Percentiles rank a stretch among this genome's conserved stretches.
phyloP scores from a whole-genome alignment of 2,113 vertebrate species.

The Bolborhynchus lineola region DNA sequence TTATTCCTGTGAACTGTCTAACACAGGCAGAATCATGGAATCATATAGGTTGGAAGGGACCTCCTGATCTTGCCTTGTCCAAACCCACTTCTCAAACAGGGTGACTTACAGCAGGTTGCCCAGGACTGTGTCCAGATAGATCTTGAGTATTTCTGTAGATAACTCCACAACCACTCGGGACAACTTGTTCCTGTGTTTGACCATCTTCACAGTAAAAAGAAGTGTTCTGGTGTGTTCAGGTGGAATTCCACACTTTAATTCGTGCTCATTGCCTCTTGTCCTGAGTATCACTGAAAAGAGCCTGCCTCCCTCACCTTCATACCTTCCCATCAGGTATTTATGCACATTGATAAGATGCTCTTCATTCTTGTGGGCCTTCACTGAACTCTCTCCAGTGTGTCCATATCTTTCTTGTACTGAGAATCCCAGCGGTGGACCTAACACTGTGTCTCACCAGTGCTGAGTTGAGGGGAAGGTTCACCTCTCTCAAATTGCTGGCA shows the following conservation, averaged over 20 bases:
- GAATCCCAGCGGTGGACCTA: background rate
- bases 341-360: background rate
- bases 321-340: background rate
- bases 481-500: background rate
- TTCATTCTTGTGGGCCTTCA: background rate
- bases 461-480: background rate
- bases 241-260: background rate
- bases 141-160: background rate
- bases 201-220: background rate
- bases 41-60: background rate
- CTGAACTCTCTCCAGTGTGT: background rate
- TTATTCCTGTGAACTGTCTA: background rate
- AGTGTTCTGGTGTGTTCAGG: background rate
- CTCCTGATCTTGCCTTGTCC: background rate
- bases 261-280: background rate
- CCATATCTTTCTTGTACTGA: background rate
- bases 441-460: background rate
- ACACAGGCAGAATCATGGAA: background rate
- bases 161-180: background rate
- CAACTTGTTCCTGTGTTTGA: background rate
- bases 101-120: background rate
- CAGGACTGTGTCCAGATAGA: background rate
- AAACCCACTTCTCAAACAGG: background rate
- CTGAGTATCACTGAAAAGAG: background rate
- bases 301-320: background rate